phyloP scores from a whole-genome alignment of 1,140 invertebrate species.

The Odontomachus brunneus region DNA sequence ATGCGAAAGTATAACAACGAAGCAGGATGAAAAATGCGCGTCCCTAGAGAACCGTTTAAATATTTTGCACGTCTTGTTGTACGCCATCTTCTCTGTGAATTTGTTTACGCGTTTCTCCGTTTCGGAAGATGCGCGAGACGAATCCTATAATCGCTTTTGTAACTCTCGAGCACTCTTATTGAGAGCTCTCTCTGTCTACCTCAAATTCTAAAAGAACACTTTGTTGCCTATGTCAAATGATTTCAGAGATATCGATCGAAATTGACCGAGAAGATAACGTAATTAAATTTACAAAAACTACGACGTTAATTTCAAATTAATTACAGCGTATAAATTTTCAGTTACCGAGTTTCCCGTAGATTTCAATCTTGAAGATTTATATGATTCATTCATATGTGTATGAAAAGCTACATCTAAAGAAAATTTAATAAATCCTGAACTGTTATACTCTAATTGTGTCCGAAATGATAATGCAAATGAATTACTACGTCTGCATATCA shows the following conservation, averaged over 20 bases:
- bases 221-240: conserved; percentile 28
- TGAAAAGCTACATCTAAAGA: not conserved
- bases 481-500: not conserved
- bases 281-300: conserved; percentile 11
- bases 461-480: no score
- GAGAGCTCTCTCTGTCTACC: conserved; percentile 56
- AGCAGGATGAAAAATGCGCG: conserved; percentile 54
- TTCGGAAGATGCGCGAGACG: conserved; percentile 15
- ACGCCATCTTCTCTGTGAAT: not conserved
- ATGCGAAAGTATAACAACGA: conserved; percentile 53
- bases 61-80: not conserved
- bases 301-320: not conserved
- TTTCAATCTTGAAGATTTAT: not conserved
- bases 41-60: not conserved
- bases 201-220: conserved; percentile 38
- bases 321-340: no score
- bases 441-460: no score
- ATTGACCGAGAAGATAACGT: conserved; percentile 6
- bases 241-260: conserved; percentile 11
- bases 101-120: conserved; percentile 3
- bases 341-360: not conserved
- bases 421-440: no score
- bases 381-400: not conserved
- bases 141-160: conserved; percentile 38
- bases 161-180: conserved; percentile 15